phyloP scores from a whole-genome alignment of 2,797 vertebrate genomes.

The Cygnus olor region DNA sequence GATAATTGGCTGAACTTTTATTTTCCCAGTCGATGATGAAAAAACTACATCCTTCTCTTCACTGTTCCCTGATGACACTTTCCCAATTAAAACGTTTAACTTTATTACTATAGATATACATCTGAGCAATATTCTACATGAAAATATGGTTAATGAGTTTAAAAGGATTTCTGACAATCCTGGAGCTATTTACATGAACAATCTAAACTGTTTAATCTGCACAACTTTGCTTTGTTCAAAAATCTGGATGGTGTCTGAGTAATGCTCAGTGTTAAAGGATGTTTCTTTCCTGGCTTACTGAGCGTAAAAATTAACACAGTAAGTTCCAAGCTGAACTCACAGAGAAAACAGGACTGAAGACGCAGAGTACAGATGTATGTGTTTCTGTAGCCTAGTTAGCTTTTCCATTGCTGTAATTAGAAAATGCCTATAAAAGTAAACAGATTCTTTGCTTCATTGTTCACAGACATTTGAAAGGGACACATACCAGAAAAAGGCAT shows the following conservation, averaged over 20 bases:
- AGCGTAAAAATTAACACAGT: not conserved
- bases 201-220: not conserved
- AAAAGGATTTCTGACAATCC: not conserved
- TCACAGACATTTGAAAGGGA: constrained; percentile 23
- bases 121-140: not conserved
- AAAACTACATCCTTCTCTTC: not conserved
- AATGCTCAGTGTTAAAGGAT: not conserved
- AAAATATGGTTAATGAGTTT: not conserved
- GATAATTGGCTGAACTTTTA: not conserved
- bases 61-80: not conserved
- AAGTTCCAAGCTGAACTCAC: not conserved
- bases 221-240: not conserved
- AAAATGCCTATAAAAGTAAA: not conserved
- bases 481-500: not conserved
- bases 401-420: not conserved
- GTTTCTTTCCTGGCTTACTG: not conserved
- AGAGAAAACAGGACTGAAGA: not conserved
- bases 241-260: not conserved
- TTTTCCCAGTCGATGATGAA: not conserved
- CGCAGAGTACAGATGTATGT: not conserved
- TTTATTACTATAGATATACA: not conserved
- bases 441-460: not conserved
- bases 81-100: not conserved
- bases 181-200: not conserved
- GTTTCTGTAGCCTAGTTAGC: not conserved